These are phyloP conservation scores for Mesocricetus auratus DNA, from an alignment of 2,113 vertebrate species.

Conservation along the genomic window DNA sequence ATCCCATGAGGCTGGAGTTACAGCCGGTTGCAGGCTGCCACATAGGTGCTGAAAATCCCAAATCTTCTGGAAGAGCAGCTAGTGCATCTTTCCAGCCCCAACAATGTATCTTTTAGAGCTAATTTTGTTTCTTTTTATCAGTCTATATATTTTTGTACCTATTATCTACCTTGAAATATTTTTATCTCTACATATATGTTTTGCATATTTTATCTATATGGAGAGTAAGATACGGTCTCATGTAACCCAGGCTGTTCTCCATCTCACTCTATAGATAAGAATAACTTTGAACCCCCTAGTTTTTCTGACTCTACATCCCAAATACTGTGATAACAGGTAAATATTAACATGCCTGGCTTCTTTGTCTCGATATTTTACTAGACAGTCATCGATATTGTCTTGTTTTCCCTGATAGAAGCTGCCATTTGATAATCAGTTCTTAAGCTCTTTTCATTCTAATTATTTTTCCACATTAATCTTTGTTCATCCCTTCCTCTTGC, in stretches of 20 bases:
- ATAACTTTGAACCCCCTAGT: not conserved
- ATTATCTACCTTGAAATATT: not conserved
- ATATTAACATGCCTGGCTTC: too few relatives aligned
- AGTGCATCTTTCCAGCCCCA: not conserved
- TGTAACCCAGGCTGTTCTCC: not conserved
- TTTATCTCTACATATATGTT: not conserved
- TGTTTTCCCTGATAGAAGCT: not conserved
- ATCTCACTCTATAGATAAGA: not conserved
- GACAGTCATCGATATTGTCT: not conserved
- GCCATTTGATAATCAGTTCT: conserved; percentile 15
- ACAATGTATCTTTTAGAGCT: not conserved
- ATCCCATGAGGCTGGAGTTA: not conserved
- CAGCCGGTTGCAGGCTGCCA: not conserved
- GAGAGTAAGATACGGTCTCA: not conserved
- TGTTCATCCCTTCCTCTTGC: not conserved
- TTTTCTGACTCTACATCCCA: not conserved
- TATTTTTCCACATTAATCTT: conserved; percentile 57
- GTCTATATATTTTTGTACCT: not conserved
- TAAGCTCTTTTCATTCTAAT: conserved; percentile 2
- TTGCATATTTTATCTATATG: not conserved
- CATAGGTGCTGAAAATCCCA: not conserved
- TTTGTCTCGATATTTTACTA: conserved; percentile 14
- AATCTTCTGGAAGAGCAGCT: not conserved
- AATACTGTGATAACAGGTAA: not conserved
- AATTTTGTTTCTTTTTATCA: not conserved